Conservation (phyloP, 2,888 invertebrate species). For the Tethea ocularis region DNA sequence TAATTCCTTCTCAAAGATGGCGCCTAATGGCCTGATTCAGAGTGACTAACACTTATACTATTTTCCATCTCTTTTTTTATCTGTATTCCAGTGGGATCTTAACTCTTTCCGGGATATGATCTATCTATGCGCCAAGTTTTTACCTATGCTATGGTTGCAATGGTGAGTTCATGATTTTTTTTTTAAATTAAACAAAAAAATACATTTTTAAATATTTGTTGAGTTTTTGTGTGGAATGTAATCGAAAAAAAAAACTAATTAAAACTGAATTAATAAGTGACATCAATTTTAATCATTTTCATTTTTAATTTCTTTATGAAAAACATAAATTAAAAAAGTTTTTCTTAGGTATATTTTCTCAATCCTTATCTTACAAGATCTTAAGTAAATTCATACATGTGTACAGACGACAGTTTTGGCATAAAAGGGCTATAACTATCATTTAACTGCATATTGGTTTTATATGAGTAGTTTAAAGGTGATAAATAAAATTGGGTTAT, state of each 20-base stretch:
- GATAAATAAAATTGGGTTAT: background rate
- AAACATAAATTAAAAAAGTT: too few species aligned
- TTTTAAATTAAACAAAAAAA: too few species aligned
- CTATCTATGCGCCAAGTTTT: too few species aligned
- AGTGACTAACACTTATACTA: background rate
- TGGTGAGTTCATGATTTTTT: too few species aligned
- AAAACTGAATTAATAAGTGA: too few species aligned
- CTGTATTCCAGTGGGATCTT: background rate
- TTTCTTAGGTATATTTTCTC: background rate
- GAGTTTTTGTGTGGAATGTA: too few species aligned
- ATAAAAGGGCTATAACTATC: background rate
- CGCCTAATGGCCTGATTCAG: background rate
- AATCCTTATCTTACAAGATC: background rate
- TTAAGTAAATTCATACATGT: background rate
- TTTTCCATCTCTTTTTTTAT: background rate
- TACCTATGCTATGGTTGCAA: too few species aligned
- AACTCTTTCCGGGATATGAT: too few species aligned
- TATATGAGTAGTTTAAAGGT: background rate
- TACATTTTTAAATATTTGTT: too few species aligned
- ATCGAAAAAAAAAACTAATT: too few species aligned
- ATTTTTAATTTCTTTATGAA: too few species aligned
- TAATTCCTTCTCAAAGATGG: background rate
- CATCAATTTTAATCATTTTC: too few species aligned
- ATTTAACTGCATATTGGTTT: background rate
- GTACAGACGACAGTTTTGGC: background rate